These are phyloP conservation scores for Microtus richardsoni DNA, from an alignment of 2,113 vertebrate genomes.

Conservation along the genomic window DNA sequence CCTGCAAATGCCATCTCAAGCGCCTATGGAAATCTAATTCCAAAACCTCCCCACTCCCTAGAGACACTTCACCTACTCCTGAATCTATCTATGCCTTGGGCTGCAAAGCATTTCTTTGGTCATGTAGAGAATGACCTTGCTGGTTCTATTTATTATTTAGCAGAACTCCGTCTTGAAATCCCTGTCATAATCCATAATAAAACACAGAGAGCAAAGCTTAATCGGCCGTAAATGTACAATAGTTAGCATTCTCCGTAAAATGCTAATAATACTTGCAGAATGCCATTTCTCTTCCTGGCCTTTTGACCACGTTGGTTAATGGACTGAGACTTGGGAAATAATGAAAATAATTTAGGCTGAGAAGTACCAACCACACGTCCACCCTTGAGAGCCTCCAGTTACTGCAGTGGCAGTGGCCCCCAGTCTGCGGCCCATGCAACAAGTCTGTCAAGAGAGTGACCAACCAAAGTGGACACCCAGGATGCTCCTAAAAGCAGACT, in stretches of 20 bases:
- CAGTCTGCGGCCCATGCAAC: neutral
- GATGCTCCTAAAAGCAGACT: neutral
- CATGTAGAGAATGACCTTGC: conserved; percentile 79
- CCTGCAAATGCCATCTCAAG: conserved; percentile 24
- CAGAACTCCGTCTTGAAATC: conserved; percentile 76
- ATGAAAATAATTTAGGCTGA: conserved; percentile 65
- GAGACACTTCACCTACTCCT: conserved; percentile 25
- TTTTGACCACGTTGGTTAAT: conserved; percentile 79
- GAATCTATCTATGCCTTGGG: conserved; percentile 69
- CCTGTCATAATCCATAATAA: conserved; percentile 76
- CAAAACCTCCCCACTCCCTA: neutral
- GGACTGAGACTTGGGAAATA: conserved; percentile 67
- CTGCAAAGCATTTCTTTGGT: conserved; percentile 62
- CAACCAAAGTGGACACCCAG: neutral
- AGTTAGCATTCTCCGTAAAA: conserved; percentile 76
- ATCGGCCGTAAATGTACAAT: conserved; percentile 75
- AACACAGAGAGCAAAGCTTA: conserved; percentile 69
- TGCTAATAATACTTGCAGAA: conserved; percentile 75
- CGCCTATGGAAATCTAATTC: conserved; percentile 19
- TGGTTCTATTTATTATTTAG: conserved; percentile 80
- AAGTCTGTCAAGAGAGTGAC: neutral
- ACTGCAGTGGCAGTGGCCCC: neutral
- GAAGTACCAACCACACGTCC: conserved; percentile 30
- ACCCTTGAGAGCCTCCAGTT: neutral
- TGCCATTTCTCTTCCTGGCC: conserved; percentile 71